These are phyloP conservation scores for Orthonychiurus folsomi DNA, from an alignment of 2,888 invertebrate genomes.

Conservation along the genomic window DNA sequence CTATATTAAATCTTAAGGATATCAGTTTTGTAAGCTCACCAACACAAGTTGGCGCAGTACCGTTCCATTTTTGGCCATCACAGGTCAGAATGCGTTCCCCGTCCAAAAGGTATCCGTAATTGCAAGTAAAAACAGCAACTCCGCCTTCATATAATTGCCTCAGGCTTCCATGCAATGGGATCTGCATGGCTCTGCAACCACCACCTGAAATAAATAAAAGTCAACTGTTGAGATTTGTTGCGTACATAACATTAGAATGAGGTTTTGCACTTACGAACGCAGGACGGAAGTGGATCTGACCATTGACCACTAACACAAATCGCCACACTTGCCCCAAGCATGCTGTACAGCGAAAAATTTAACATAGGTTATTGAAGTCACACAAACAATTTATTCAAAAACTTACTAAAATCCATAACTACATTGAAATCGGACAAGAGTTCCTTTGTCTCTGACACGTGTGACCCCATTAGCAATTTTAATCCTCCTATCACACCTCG, in stretches of 20 bases:
- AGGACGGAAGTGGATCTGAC: conserved; percentile 31
- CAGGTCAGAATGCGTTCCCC: conserved; percentile 25
- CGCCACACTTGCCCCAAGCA: conserved; percentile 24
- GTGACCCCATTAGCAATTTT: conserved; percentile 25
- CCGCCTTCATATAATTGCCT: conserved; percentile 30
- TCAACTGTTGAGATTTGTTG: neutral
- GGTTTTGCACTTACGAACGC: conserved; percentile 26
- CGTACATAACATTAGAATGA: neutral
- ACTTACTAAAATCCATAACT: conserved; percentile 26
- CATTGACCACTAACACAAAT: conserved; percentile 29
- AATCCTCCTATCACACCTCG: conserved; percentile 24
- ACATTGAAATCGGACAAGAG: conserved; percentile 28
- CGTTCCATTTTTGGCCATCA: conserved; percentile 32
- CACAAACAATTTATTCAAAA: neutral
- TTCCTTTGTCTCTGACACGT: conserved; percentile 26
- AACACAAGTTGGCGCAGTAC: conserved; percentile 29
- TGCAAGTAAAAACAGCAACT: conserved; percentile 30
- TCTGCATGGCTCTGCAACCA: conserved; percentile 18
- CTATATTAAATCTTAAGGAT: neutral
- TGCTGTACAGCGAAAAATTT: conserved; percentile 11
- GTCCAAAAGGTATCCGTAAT: conserved; percentile 20
- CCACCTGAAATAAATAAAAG: conserved; percentile 13
- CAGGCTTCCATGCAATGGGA: conserved; percentile 21
- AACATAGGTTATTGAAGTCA: neutral
- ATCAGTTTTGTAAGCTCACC: conserved; percentile 13